Base-by-base conservation (phyloP, 2,888 invertebrate genomes). In the Pelosia muscerda region DNA sequence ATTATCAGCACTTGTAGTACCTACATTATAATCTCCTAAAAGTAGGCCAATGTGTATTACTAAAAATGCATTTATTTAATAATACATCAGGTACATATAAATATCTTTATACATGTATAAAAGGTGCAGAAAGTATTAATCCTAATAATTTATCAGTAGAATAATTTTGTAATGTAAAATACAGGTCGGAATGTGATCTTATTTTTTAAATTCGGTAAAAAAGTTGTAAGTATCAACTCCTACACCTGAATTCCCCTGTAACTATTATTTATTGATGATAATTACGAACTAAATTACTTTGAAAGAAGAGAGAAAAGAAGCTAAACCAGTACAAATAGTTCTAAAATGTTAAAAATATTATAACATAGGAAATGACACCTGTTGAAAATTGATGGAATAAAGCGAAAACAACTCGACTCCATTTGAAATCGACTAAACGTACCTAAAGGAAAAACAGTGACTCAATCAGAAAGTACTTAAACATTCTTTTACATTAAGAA, bases 401-500 rank as follows among this genome's bases (percentile, higher is more conserved):
- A 38, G 38, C 13, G 2, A 38, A 38, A 38, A 38, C 38, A 15
- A 15, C 38, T 2, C 9, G 15, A 38, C 38, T 38, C 38, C 13
- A 38, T 15, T 15, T 38, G 9, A 15, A 15, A 15, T 38, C 15
- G 38, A n/a, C 8, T 22, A 5, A 59, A 15, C 13, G 9, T 15
- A 15, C 13, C 3, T 15, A 34, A 38, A 38, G 55, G 55, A 23
- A 22, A 34, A 49, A 49, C n/a, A 9, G 0, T 5, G 19, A 49
- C n/a, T 49, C 49, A n/a, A n/a, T 19, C 19, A 49, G 49, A 19
- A 49, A 19, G 19, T n/a, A 49, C 19, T 42, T 42, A 19, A 42
- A 42, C 42, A 19, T 42, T 42, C 6, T 49, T 49, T 49, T n/a
- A 49, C 49, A 49, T 49, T 49, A 59, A 59, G 59, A 59, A 59